Evolutionary conservation across 2,113 vertebrate genomes (phyloP), one percentile per base, ranked within the genome.

Genomic region (Xiphorhynchus elegans): DNA sequence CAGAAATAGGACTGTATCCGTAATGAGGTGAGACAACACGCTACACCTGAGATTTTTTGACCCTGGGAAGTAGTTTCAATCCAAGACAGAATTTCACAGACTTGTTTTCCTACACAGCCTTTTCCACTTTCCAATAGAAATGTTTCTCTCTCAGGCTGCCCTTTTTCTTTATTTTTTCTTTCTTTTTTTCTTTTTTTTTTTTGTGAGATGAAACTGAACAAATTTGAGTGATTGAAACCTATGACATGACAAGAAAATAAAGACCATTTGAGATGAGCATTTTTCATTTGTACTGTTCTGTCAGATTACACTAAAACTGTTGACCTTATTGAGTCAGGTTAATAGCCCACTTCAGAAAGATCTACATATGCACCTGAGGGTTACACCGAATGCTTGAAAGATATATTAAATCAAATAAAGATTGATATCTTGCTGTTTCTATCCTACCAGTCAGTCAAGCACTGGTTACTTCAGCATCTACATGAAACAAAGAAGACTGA

Each of bases 291-390:
- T 55, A 74, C n/a, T 83, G 39, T 33, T 90, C 81, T 85, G 40
- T 73, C 70, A 40, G 77, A 87, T 74, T 93, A 83, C 55, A 75
- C 12, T 72, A 74, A 91, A 50, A 47, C 63, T 83, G 39, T 29
- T 93, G 85, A 86, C 87, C 76, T 94, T 80, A 89, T 95, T 93
- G 44, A 88, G 56, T 76, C 79, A 76, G 72, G 59, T 93, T 82
- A 93, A 92, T 84, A 87, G 37, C 49, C 60, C 52, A 77, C 75
- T 84, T 88, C 49, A 93, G 53, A 80, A 96, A 72, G 42, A 79
- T 74, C 73, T 79, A 35, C 35, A 53, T 86, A 62, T 55, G 42
- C n/a, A 87, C 44, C 59, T 50, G n/a, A 73, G 46, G 42, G 52
- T 92, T 84, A 93, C 89, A 92, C 16, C 7, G 13, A 88, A 42